phyloP scores from a whole-genome alignment of 2,113 vertebrate species.

The Sorex araneus region DNA sequence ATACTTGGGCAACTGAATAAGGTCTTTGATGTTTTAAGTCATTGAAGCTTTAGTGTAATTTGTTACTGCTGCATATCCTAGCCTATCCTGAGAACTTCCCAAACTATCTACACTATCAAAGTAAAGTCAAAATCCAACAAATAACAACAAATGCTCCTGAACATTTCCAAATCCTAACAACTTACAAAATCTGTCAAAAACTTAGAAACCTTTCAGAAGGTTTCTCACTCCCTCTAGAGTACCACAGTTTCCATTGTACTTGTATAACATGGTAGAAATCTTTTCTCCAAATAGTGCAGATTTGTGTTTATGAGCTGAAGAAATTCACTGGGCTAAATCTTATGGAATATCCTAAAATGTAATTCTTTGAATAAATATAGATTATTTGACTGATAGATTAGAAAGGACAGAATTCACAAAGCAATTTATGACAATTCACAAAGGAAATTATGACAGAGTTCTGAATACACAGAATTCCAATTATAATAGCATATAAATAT shows the following conservation, averaged over 20 bases:
- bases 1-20: background rate
- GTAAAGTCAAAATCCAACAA: slow-evolving; percentile 52
- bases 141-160: background rate
- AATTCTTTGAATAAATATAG: background rate
- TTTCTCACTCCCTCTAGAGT: background rate
- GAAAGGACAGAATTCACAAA: background rate
- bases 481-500: background rate
- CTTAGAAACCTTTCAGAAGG: too few relatives aligned
- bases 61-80: slow-evolving; percentile 28
- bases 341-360: background rate
- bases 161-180: slow-evolving; percentile 35
- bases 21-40: slow-evolving; percentile 46
- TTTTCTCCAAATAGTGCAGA: slow-evolving; percentile 36
- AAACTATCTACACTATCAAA: slow-evolving; percentile 25
- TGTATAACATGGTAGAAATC: background rate
- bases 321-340: slow-evolving; percentile 27
- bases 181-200: slow-evolving; percentile 26
- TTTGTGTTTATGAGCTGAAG: background rate
- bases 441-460: background rate
- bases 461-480: background rate
- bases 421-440: too few relatives aligned
- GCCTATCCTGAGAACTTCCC: slow-evolving; percentile 7
- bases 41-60: slow-evolving; percentile 24
- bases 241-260: background rate
- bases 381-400: background rate